Conservation (phyloP, 92 coral and sea anemone species). For the Heteractis magnifica region DNA sequence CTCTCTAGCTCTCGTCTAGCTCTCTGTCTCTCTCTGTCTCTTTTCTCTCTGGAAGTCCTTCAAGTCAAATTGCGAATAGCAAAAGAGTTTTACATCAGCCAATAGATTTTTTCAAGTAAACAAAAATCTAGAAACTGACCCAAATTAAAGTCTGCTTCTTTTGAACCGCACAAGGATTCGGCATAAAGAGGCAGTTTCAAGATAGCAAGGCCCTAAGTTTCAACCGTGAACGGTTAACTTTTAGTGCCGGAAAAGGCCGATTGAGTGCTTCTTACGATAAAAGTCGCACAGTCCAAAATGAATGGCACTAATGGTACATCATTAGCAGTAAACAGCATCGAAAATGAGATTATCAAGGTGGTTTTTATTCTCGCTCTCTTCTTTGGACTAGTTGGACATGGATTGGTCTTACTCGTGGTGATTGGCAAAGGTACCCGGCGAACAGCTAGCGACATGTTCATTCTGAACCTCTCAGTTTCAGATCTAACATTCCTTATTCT, state of each 20-base stretch:
- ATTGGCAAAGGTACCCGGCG: constrained; percentile 38
- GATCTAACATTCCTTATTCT: constrained; percentile 47
- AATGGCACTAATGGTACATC: constrained; percentile 14
- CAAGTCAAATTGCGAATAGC: neutral
- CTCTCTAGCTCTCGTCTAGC: neutral
- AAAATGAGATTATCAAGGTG: constrained; percentile 4
- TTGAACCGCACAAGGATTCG: neutral
- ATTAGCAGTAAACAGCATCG: neutral
- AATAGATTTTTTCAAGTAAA: neutral
- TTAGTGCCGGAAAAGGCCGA: neutral
- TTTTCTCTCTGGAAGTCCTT: neutral
- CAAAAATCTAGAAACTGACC: neutral
- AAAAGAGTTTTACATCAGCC: neutral
- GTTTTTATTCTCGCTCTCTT: constrained; percentile 27
- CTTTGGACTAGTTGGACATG: constrained; percentile 51
- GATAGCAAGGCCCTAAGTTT: neutral
- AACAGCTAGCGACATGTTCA: constrained; percentile 53
- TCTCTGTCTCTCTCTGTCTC: neutral
- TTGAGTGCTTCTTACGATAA: too few relatives aligned
- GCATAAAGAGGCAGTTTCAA: neutral
- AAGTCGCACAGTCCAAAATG: neutral
- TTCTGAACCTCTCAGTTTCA: constrained; percentile 48
- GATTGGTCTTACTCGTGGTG: constrained; percentile 49
- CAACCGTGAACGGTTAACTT: neutral
- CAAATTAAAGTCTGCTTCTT: neutral